Evolutionary conservation across 2,888 invertebrate genomes (phyloP).

Genomic region (Tetrapedia diversipes): DNA sequence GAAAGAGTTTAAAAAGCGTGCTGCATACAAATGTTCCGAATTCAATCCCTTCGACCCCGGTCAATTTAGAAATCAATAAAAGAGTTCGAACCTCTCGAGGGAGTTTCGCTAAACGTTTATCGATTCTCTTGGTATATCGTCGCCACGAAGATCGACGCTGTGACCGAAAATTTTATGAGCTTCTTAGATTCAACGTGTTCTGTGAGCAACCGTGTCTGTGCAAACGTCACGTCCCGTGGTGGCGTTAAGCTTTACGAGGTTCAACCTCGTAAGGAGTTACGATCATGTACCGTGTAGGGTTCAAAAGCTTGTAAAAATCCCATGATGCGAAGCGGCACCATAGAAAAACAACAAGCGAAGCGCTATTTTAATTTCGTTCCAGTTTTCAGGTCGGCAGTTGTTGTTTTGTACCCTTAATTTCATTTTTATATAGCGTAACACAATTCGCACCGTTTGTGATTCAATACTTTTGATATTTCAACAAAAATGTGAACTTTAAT

Average conservation of each 20-base stretch:
- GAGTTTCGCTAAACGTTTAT: conserved; percentile 18
- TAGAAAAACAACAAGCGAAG: neutral
- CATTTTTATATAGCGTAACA: neutral
- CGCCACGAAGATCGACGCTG: conserved; percentile 37
- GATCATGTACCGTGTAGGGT: conserved; percentile 34
- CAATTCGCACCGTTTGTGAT: neutral
- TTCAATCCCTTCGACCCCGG: neutral
- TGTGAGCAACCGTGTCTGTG: conserved; percentile 26
- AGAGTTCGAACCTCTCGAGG: neutral
- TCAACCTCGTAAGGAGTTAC: conserved; percentile 58
- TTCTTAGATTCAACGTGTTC: conserved; percentile 29
- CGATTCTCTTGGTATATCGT: neutral
- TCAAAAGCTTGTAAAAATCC: conserved; percentile 34
- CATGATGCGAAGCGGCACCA: conserved; percentile 1
- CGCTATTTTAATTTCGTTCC: conserved; percentile 9
- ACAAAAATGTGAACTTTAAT: neutral
- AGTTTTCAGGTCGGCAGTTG: neutral
- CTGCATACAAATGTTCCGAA: neutral
- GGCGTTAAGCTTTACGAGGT: conserved; percentile 51
- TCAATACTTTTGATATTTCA: too few species aligned
- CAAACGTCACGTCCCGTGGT: conserved; percentile 32
- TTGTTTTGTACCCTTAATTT: neutral
- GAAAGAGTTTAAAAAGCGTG: neutral
- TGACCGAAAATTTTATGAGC: conserved; percentile 50
- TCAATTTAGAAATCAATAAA: conserved; percentile 14